Conservation (phyloP, 1,140 invertebrate species). For the Aphelenchoides avenae region DNA sequence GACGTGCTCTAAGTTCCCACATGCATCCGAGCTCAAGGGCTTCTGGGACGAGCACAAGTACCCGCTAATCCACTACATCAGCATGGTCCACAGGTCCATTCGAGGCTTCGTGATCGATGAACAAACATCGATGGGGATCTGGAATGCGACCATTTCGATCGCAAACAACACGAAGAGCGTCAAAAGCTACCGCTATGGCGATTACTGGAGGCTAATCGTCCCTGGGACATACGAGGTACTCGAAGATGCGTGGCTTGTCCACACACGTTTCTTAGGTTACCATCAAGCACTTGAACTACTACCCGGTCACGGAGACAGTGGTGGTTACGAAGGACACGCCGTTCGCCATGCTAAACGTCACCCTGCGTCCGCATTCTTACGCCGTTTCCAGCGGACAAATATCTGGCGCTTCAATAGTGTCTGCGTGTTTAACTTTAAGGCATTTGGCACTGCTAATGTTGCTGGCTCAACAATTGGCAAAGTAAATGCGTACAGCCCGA, state of each 20-base stretch:
- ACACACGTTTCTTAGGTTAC: constrained; percentile 36
- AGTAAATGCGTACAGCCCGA: too few relatives aligned
- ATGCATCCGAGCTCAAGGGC: constrained; percentile 68
- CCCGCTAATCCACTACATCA: constrained; percentile 75
- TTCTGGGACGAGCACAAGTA: constrained; percentile 86
- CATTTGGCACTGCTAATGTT: too few relatives aligned
- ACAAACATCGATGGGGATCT: constrained; percentile 69
- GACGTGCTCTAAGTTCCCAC: constrained; percentile 84
- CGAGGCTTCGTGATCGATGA: constrained; percentile 78
- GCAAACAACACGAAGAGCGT: constrained; percentile 70
- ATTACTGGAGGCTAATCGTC: constrained; percentile 84
- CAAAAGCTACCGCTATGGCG: constrained; percentile 71
- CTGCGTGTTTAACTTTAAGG: too few relatives aligned
- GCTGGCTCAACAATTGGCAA: too few relatives aligned
- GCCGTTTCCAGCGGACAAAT: too few relatives aligned
- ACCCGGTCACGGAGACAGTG: constrained; percentile 24
- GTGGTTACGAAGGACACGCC: constrained; percentile 22
- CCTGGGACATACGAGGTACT: constrained; percentile 82
- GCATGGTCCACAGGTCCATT: constrained; percentile 79
- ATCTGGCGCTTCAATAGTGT: too few relatives aligned
- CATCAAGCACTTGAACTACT: constrained; percentile 39
- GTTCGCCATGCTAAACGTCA: constrained; percentile 32
- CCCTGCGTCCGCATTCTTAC: constrained; percentile 29
- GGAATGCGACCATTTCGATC: constrained; percentile 69
- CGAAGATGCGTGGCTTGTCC: neutral